phyloP scores from a whole-genome alignment of 2,797 vertebrate genomes.

The Hypotaenidia okinawae region DNA sequence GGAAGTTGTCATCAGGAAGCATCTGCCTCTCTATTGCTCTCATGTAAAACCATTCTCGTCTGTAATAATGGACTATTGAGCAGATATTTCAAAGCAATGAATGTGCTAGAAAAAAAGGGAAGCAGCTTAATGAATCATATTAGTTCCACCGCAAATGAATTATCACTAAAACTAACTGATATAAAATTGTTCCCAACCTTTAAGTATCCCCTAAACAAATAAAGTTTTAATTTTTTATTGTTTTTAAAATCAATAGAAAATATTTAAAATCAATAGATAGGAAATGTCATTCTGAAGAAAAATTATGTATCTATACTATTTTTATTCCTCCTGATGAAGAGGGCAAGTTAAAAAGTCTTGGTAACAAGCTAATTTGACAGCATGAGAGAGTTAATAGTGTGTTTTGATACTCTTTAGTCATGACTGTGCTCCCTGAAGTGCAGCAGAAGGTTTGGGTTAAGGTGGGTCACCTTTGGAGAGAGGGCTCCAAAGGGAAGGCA shows the following conservation, averaged over 20 bases:
- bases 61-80: slow-evolving; percentile 41
- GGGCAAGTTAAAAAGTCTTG: not conserved
- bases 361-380: not conserved
- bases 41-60: slow-evolving; percentile 63
- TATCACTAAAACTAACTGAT: slow-evolving; percentile 54
- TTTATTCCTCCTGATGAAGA: not conserved
- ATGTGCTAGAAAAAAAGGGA: slow-evolving; percentile 62
- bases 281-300: not conserved
- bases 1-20: slow-evolving; percentile 73
- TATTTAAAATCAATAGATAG: slow-evolving; percentile 24
- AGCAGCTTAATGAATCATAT: slow-evolving; percentile 67
- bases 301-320: not conserved
- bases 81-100: slow-evolving; percentile 68
- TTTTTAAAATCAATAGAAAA: slow-evolving; percentile 57
- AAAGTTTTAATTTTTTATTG: not conserved
- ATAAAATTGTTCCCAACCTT: slow-evolving; percentile 52
- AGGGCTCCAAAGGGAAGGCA: not conserved
- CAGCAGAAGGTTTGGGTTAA: not conserved
- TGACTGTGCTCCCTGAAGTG: not conserved
- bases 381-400: not conserved
- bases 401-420: not conserved
- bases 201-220: slow-evolving; percentile 59
- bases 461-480: not conserved
- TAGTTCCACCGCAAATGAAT: slow-evolving; percentile 63
- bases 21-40: slow-evolving; percentile 70